A percentile compares a stretch with the other conserved stretches of the same genome.
Conservation (phyloP, 2,797 vertebrate genomes). For the Mycteria americana region DNA sequence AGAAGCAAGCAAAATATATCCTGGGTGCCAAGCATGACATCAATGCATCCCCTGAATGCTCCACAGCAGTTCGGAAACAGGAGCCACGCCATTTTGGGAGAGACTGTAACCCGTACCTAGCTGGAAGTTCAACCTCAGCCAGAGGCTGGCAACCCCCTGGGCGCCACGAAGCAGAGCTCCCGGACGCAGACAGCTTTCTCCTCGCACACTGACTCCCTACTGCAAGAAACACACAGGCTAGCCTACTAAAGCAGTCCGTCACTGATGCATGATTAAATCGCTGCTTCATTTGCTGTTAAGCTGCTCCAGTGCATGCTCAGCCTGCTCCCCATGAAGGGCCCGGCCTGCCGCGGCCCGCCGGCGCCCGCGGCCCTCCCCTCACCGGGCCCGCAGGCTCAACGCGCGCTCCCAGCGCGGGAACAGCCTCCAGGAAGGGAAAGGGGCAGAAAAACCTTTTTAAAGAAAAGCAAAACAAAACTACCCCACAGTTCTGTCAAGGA, state of each 20-base stretch:
- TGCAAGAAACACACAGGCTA: too few species aligned
- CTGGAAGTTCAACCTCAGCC: background rate
- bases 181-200: accelerated
- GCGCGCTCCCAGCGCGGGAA: background rate
- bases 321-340: background rate
- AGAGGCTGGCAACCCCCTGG: background rate
- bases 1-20: background rate
- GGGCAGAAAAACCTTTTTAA: too few species aligned
- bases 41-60: background rate
- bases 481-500: background rate
- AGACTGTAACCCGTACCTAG: background rate
- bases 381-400: background rate
- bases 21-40: background rate
- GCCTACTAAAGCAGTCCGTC: background rate
- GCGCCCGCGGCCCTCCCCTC: background rate
- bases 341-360: too few species aligned
- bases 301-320: accelerated
- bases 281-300: accelerated
- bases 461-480: accelerated
- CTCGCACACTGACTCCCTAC: accelerated
- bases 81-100: background rate
- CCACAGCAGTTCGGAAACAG: background rate
- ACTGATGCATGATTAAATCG: accelerated
- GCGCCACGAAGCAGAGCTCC: accelerated
- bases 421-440: background rate